These are phyloP conservation scores for Bombus balteatus DNA, from an alignment of 1,140 invertebrate genomes.

Conservation along the genomic window DNA sequence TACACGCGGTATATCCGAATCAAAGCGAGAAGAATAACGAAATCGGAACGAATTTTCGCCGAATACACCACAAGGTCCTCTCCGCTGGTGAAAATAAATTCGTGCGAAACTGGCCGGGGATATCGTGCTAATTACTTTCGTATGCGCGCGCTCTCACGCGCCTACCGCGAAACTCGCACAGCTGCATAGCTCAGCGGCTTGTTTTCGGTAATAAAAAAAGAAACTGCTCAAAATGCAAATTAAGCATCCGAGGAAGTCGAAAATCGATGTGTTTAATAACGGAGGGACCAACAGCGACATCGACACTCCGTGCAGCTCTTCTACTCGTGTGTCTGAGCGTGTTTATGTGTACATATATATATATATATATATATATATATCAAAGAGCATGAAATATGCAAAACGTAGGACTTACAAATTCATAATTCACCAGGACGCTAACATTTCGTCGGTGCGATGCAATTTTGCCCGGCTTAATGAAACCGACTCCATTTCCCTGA, in stretches of 20 bases:
- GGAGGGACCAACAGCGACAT: not conserved
- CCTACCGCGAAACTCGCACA: not conserved
- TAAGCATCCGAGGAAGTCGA: conserved; percentile 25
- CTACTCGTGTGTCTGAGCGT: no score
- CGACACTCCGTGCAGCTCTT: not conserved
- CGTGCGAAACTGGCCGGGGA: not conserved
- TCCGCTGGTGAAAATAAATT: not conserved
- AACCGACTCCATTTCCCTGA: conserved; percentile 20
- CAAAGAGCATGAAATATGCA: conserved; percentile 25
- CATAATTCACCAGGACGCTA: conserved; percentile 8
- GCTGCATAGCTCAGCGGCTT: conserved; percentile 12
- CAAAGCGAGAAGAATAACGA: not conserved
- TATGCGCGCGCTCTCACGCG: not conserved
- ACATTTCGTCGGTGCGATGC: conserved; percentile 1
- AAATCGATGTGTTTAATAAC: conserved; percentile 43
- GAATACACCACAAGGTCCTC: not conserved
- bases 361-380: not conserved
- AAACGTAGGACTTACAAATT: conserved; percentile 26
- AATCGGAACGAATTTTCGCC: not conserved
- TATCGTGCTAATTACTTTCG: conserved; percentile 33
- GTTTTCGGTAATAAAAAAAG: conserved; percentile 37
- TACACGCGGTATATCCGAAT: not conserved
- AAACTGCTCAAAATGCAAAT: conserved; percentile 48
- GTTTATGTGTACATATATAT: no score
- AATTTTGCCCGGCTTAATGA: conserved; percentile 16